phyloP scores from a whole-genome alignment of 2,888 invertebrate genomes.

The Mylabris sibirica region DNA sequence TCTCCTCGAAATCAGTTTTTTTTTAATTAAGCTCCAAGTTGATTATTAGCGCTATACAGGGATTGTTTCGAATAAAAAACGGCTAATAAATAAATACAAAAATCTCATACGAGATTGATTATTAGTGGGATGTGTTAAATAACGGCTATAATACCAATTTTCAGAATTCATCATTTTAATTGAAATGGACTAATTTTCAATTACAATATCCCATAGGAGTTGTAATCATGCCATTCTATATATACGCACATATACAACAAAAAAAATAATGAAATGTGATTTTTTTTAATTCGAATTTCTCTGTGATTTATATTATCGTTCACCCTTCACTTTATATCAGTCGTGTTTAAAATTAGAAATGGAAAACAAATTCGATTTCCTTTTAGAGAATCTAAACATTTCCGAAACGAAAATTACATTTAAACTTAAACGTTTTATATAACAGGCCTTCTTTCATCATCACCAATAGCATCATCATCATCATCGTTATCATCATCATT shows the following conservation, averaged over 20 bases:
- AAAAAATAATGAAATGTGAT: conserved; percentile 14
- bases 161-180: neutral
- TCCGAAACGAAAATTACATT: conserved; percentile 24
- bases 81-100: neutral
- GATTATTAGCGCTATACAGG: too few species aligned
- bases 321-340: neutral
- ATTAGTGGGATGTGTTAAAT: neutral
- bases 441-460: neutral
- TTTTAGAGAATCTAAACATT: conserved; percentile 21
- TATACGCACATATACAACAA: neutral
- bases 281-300: conserved; percentile 9
- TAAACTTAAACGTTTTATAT: conserved; percentile 22
- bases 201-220: neutral
- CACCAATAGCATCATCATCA: neutral
- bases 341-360: conserved; percentile 7
- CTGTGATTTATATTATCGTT: conserved; percentile 22
- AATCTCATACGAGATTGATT: too few species aligned
- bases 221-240: neutral
- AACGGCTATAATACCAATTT: neutral
- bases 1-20: neutral
- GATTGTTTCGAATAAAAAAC: neutral
- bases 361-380: conserved; percentile 20
- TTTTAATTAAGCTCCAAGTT: too few species aligned
- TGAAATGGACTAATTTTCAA: neutral
- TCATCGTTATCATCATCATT: neutral